A percentile compares a stretch with the other conserved stretches of the same genome.
These are phyloP conservation scores for Acanthopleura granulata DNA, from an alignment of 2,888 invertebrate species.

Conservation along the genomic window DNA sequence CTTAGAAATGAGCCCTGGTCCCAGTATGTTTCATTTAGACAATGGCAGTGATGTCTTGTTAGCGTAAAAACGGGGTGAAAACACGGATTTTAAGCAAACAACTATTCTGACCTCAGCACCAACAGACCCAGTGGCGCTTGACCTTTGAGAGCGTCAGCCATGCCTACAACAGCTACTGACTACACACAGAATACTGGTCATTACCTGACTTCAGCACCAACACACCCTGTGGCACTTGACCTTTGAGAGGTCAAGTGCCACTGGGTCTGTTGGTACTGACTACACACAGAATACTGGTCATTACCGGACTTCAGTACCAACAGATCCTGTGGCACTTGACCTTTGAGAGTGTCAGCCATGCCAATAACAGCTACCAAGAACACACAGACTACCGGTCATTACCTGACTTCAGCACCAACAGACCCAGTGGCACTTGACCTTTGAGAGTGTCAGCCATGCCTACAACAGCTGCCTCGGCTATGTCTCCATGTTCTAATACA, in stretches of 20 bases:
- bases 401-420: conserved; percentile 82
- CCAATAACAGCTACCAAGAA: no score
- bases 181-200: conserved; percentile 66
- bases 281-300: conserved; percentile 66
- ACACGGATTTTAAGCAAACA: no score
- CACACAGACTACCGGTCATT: conserved; percentile 48
- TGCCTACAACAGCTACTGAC: conserved; percentile 91
- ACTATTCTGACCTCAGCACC: conserved; percentile 80
- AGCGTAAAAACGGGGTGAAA: no score
- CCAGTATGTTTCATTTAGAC: no score
- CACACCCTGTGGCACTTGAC: conserved; percentile 89
- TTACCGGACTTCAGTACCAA: conserved; percentile 80
- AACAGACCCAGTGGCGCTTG: conserved; percentile 91
- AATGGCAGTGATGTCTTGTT: no score
- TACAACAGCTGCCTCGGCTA: conserved; percentile 89
- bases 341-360: no score
- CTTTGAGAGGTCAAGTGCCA: no score
- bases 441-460: conserved; percentile 91
- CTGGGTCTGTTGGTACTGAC: no score
- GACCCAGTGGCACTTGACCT: conserved; percentile 89
- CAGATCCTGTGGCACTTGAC: conserved; percentile 89
- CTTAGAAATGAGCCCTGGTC: no score
- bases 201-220: conserved; percentile 80
- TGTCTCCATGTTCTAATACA: conserved; percentile 85
- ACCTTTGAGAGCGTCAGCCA: conserved; percentile 90